Conservation (phyloP, 2,888 invertebrate genomes). For the Unio delphinus region DNA sequence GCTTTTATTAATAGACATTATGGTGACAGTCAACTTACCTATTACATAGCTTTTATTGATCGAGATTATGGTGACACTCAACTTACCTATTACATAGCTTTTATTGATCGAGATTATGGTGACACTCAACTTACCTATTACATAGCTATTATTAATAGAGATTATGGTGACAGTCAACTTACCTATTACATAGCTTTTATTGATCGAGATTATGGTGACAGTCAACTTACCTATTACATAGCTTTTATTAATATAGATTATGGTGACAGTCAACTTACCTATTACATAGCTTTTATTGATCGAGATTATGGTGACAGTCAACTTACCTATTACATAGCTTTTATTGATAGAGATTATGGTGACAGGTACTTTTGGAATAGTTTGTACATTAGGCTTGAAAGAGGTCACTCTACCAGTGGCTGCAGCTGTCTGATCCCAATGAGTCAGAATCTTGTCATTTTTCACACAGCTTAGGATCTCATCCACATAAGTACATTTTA, state of each 20-base stretch:
- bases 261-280: conserved; percentile 45
- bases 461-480: conserved; percentile 59
- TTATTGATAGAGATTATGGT: conserved; percentile 43
- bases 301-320: conserved; percentile 44
- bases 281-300: conserved; percentile 45
- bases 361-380: conserved; percentile 63
- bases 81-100: too few relatives aligned
- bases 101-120: too few relatives aligned
- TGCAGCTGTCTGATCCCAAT: conserved; percentile 68
- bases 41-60: too few relatives aligned
- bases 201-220: conserved; percentile 45
- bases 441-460: conserved; percentile 47
- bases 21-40: too few relatives aligned
- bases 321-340: conserved; percentile 49
- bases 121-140: too few relatives aligned
- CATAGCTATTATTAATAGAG: too few relatives aligned
- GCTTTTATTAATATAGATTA: conserved; percentile 43
- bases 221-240: conserved; percentile 49
- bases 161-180: neutral
- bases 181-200: conserved; percentile 51
- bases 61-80: too few relatives aligned
- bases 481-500: conserved; percentile 68
- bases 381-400: conserved; percentile 66
- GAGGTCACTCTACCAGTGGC: conserved; percentile 66
- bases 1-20: too few relatives aligned